Evolutionary conservation across 1,140 invertebrate species (phyloP).

Genomic region (Orius insidiosus): DNA sequence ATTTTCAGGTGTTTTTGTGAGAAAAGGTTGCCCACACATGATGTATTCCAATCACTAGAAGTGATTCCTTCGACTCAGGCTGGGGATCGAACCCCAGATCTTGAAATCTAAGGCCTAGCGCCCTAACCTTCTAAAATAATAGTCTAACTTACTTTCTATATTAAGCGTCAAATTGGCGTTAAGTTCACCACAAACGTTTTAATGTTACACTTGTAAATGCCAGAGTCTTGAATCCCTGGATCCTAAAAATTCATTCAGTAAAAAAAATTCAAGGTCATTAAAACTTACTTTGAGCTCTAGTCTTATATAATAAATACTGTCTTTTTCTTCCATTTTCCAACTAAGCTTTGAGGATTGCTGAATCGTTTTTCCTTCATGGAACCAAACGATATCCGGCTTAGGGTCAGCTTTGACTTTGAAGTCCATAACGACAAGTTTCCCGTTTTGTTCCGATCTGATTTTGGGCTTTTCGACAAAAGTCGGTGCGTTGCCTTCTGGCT

Average conservation of each 20-base stretch:
- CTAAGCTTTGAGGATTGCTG: constrained; percentile 63
- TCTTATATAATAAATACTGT: constrained; percentile 72
- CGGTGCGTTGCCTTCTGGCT: constrained; percentile 83
- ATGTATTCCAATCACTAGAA: no score
- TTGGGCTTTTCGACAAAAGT: constrained; percentile 96
- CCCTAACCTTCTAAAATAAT: no score
- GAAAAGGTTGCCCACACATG: no score
- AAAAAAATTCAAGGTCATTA: constrained; percentile 7
- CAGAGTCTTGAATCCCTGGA: constrained; percentile 86
- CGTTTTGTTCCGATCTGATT: constrained; percentile 84
- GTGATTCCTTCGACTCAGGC: no score
- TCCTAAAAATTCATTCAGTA: no score
- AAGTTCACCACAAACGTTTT: constrained; percentile 90
- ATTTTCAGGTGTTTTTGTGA: no score
- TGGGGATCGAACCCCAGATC: no score
- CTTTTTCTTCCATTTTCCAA: constrained; percentile 55
- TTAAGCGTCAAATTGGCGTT: constrained; percentile 93
- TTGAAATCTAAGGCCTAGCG: no score
- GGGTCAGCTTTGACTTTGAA: constrained; percentile 88
- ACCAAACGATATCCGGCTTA: constrained; percentile 89
- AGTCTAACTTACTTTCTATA: constrained; percentile 82
- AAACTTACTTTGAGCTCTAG: constrained; percentile 57
- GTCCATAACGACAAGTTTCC: constrained; percentile 94
- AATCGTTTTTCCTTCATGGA: constrained; percentile 57
- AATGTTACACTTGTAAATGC: constrained; percentile 94